Evolutionary conservation across 2,888 invertebrate genomes (phyloP).

Genomic region (Eupeodes latifasciatus): DNA sequence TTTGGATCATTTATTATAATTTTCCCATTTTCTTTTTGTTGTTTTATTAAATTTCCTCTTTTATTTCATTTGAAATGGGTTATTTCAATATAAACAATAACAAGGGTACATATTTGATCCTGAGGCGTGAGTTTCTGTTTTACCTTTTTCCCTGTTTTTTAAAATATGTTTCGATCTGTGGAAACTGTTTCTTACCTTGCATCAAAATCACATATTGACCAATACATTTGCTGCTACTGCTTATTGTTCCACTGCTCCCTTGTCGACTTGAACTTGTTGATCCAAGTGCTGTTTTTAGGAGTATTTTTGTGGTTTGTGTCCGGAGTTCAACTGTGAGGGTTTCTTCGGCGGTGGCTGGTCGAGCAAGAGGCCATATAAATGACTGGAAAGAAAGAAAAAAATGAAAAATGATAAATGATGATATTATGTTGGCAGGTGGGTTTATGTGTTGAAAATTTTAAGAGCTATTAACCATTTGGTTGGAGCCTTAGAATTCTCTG

Average conservation of each 20-base stretch:
- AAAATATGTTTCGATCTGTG: not conserved
- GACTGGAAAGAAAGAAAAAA: constrained; percentile 84
- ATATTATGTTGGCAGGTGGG: no score
- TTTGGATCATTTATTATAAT: constrained; percentile 47
- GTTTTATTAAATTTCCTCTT: constrained; percentile 18
- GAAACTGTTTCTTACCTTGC: constrained; percentile 80
- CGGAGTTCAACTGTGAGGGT: constrained; percentile 86
- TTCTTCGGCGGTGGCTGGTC: constrained; percentile 87
- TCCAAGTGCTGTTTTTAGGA: constrained; percentile 79
- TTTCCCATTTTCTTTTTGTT: not conserved
- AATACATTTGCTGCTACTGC: constrained; percentile 81
- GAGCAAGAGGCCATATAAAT: constrained; percentile 89
- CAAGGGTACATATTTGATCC: not conserved
- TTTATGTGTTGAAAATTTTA: no score
- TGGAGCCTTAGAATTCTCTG: no score
- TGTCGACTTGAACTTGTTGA: constrained; percentile 78
- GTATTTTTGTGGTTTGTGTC: constrained; percentile 81
- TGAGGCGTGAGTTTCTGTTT: not conserved
- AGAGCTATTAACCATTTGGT: no score
- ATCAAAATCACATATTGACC: constrained; percentile 81
- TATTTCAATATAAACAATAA: not conserved
- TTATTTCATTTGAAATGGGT: constrained; percentile 39
- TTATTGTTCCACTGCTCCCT: constrained; percentile 79
- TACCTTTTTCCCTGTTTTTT: not conserved
- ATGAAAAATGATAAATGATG: constrained; percentile 24